Evolutionary conservation across 2,888 invertebrate genomes (phyloP), one percentile per base, ranked within the genome.

Genomic region (Scaeva pyrastri): DNA sequence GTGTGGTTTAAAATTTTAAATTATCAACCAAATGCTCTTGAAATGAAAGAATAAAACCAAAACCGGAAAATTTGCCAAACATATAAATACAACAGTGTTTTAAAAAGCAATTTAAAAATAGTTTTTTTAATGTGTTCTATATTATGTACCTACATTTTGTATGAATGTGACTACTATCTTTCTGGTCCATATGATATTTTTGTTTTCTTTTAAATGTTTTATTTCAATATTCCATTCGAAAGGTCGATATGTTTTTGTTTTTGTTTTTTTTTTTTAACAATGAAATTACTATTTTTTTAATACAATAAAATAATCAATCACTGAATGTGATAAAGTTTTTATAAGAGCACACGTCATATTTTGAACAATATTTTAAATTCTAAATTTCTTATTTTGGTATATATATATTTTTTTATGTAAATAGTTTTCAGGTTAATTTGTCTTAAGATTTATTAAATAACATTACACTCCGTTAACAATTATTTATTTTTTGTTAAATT

Each of bases 181-280:
- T 48, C 70, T 84, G 83, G 83, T 79, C 83, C 83, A 75, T 75
- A 58, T 56, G 50, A 26, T 50, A 55, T 52, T 10, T 11, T 71
- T 8, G 43, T 26, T 21, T n/a, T 52, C 52, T 68, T 60, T 43
- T 8, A 21, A 12, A 3, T 58, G 7, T 0, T 23, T 23, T 19
- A 8, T 14, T 26, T 71, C 45, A 21, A 55, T n/a, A 2, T 68
- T 68, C 62, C 36, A 26, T 70, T 71, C 74, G 62, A 79, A 70
- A 75, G 41, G 14, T 66, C 79, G 84, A 84, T 84, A 84, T 84
- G 84, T 79, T 71, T 75, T 48, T 2, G 45, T 62, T 68, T 68
- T 68, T 68, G n/a, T 72, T 60, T 58, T 31, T 60, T 68, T 12
- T 72, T 60, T 58, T 48, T 19, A 62, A 64, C 43, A 41, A 41